Conservation (phyloP, 1,140 invertebrate genomes). For the Conus betulinus region DNA sequence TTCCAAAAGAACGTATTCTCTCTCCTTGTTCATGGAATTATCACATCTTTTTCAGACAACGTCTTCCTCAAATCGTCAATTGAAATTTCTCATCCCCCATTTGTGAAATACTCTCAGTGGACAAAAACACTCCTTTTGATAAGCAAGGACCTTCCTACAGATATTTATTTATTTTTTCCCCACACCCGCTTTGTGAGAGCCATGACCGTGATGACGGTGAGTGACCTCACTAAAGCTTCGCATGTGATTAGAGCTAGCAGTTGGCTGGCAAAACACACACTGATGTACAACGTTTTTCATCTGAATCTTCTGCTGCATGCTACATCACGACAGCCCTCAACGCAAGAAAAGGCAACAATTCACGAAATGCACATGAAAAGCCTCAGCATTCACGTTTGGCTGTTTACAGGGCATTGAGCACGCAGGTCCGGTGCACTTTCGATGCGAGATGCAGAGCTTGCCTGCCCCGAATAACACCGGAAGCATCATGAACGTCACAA, state of each 20-base stretch:
- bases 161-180: background rate
- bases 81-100: background rate
- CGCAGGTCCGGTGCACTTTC: conserved; percentile 2
- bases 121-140: background rate
- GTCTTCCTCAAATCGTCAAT: background rate
- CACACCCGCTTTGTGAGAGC: background rate
- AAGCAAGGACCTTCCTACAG: background rate
- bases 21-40: background rate
- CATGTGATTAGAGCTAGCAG: background rate
- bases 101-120: background rate
- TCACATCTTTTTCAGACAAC: background rate
- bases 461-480: background rate
- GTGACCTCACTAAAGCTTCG: background rate
- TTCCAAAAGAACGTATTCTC: background rate
- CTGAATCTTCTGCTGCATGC: background rate
- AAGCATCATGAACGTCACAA: conserved; percentile 15
- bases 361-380: background rate
- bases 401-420: background rate
- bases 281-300: background rate
- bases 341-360: background rate
- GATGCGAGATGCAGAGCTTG: conserved; percentile 3
- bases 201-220: background rate
- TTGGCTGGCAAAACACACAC: background rate
- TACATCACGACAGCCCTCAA: background rate
- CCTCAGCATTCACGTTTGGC: background rate